A percentile compares a stretch with the other conserved stretches of the same genome.
Evolutionary conservation across 2,888 invertebrate species (phyloP).

Genomic region (Drosophila gaucha): DNA sequence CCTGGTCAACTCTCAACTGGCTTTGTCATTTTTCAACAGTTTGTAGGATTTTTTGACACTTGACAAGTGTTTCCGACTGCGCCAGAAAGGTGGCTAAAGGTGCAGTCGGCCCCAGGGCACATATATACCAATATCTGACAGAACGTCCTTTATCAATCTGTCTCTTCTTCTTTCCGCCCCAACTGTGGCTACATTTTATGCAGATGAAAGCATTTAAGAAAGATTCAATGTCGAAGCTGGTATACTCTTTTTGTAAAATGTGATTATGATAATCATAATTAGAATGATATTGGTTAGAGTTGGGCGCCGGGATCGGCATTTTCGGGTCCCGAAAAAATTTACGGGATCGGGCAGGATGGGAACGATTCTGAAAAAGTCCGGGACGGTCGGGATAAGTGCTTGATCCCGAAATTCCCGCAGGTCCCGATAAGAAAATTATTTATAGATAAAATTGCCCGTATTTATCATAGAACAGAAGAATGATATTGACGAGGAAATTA

Average conservation of each 20-base stretch:
- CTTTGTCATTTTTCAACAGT: conserved; percentile 72
- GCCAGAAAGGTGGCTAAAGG: conserved; percentile 65
- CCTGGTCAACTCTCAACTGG: conserved; percentile 31
- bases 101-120: conserved; percentile 30
- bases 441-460: too few species aligned
- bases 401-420: too few species aligned
- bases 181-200: conserved; percentile 31
- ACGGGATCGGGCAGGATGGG: too few species aligned
- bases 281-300: too few species aligned
- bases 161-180: conserved; percentile 20
- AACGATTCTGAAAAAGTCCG: too few species aligned
- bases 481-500: too few species aligned
- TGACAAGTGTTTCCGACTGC: conserved; percentile 73
- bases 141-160: conserved; percentile 40
- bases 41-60: conserved; percentile 69
- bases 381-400: too few species aligned
- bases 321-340: too few species aligned
- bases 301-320: too few species aligned
- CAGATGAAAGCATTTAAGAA: conserved; percentile 41
- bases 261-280: background rate
- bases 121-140: conserved; percentile 1
- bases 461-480: too few species aligned
- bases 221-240: background rate
- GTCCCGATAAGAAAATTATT: too few species aligned
- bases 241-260: background rate